phyloP scores from a whole-genome alignment of 1,140 invertebrate species.

The Uloborus diversus region DNA sequence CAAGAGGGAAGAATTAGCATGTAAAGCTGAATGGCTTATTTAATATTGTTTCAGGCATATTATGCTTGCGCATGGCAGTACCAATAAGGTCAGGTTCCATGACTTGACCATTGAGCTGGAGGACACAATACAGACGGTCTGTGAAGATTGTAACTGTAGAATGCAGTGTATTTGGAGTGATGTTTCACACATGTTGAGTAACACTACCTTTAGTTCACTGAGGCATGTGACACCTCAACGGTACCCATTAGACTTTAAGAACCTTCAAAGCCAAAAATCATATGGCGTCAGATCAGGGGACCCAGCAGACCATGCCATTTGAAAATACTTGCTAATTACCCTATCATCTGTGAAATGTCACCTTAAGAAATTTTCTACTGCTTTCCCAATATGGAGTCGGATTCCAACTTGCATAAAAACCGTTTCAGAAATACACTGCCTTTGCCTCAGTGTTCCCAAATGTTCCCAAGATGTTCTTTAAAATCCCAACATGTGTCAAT shows the following conservation, averaged over 20 bases:
- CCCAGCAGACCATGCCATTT: conserved; percentile 64
- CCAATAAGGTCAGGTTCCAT: too few species aligned
- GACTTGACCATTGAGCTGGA: not conserved
- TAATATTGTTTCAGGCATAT: too few species aligned
- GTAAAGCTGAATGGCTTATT: too few species aligned
- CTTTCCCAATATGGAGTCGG: not conserved
- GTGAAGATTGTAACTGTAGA: not conserved
- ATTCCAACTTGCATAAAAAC: conserved; percentile 3
- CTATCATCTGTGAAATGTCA: not conserved
- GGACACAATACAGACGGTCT: not conserved
- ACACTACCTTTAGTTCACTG: not conserved
- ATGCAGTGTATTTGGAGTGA: not conserved
- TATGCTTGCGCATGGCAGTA: not conserved
- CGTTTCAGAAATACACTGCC: not conserved
- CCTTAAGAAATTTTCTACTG: not conserved
- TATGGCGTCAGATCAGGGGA: conserved; percentile 65
- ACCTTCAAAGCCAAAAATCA: conserved; percentile 66
- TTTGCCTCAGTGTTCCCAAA: not conserved
- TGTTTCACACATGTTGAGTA: not conserved
- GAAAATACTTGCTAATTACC: not conserved
- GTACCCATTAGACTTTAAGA: conserved; percentile 60
- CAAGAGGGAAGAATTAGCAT: too few species aligned
- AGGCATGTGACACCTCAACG: not conserved
- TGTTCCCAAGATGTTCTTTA: not conserved
- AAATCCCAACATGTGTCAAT: not conserved